These are phyloP conservation scores for Exaiptasia diaphana DNA, from an alignment of 64 coral and sea anemone genomes.

Conservation along the genomic window DNA sequence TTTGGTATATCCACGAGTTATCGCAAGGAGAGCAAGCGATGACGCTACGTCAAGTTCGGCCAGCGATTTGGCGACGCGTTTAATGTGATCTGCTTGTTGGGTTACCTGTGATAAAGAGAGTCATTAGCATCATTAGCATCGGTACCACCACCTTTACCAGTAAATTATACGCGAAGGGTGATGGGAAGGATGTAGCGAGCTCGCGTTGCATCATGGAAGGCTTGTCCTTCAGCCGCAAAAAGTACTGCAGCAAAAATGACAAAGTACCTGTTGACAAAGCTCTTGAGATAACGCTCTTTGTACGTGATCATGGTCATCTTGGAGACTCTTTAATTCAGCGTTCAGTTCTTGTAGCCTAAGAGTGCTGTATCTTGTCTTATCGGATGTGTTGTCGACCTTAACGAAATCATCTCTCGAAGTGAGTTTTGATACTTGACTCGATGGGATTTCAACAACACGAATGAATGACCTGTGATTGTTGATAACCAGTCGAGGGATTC, in stretches of 20 bases:
- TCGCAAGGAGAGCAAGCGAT: constrained; percentile 59
- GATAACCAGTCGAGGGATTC: constrained; percentile 55
- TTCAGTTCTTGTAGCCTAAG: constrained; percentile 71
- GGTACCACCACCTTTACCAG: too few relatives aligned
- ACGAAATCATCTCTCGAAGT: constrained; percentile 57
- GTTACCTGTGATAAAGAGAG: constrained; percentile 43
- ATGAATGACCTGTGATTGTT: constrained; percentile 74
- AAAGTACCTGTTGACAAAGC: constrained; percentile 71
- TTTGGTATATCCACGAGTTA: constrained; percentile 58
- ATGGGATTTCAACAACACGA: constrained; percentile 70
- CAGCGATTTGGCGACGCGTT: constrained; percentile 57
- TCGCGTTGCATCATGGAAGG: too few relatives aligned
- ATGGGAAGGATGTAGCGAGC: too few relatives aligned
- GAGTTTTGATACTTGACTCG: background rate
- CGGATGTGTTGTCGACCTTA: constrained; percentile 50
- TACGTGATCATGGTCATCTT: constrained; percentile 57
- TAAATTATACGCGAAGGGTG: too few relatives aligned
- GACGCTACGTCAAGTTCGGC: constrained; percentile 71
- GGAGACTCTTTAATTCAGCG: constrained; percentile 66
- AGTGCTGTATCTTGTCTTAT: constrained; percentile 62
- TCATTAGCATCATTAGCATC: background rate
- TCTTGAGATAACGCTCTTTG: constrained; percentile 63
- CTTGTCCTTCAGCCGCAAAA: too few relatives aligned
- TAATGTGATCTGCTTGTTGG: constrained; percentile 46
- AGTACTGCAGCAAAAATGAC: too few relatives aligned